Evolutionary conservation across 1,140 invertebrate genomes (phyloP), one percentile per base, ranked within the genome.

Genomic region (Marisa cornuarietis): DNA sequence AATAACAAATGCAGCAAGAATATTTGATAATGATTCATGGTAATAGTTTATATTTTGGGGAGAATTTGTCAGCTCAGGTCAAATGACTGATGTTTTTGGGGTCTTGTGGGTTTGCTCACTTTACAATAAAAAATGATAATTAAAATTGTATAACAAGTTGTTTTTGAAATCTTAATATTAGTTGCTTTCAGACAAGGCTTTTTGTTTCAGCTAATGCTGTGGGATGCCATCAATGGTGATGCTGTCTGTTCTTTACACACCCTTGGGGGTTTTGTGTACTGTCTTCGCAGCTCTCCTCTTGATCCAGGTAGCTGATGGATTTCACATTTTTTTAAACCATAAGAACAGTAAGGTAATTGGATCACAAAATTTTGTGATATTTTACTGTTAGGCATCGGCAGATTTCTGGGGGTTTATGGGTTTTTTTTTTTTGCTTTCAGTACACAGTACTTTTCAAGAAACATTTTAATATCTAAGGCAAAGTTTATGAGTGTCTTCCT

Each of bases 181-280:
- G n/a, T 68, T 68, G 22, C n/a, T 68, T 11, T 68, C 22, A 16
- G 31, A 68, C n/a, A 68, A 68, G 66, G 5, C 9, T 68, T 49
- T 75, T 16, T 74, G 42, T 79, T 81, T 58, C 76, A 92, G 85
- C 83, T 96, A 3, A 88, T 94, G 68, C 92, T 93, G 78, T 93
- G 90, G 84, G 92, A 92, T 83, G 88, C 93, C 18, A 80, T 92
- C 20, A 87, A 89, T 18, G 75, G 78, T 54, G 87, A 88, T 65
- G 86, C 92, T 8, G 71, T 93, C 2, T 90, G 89, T 63, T 89
- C 87, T n/a, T 91, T 94, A 85, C 92, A 93, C 24, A 94, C 94
- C 1, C 92, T 94, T 83, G 94, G 94, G 54, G 94, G 94, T 31
- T 93, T 91, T 84, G 88, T 95, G 10, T 94, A 95, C 86, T 93